Conservation (phyloP, 2,888 invertebrate genomes). For the Ectemnius continuus region DNA sequence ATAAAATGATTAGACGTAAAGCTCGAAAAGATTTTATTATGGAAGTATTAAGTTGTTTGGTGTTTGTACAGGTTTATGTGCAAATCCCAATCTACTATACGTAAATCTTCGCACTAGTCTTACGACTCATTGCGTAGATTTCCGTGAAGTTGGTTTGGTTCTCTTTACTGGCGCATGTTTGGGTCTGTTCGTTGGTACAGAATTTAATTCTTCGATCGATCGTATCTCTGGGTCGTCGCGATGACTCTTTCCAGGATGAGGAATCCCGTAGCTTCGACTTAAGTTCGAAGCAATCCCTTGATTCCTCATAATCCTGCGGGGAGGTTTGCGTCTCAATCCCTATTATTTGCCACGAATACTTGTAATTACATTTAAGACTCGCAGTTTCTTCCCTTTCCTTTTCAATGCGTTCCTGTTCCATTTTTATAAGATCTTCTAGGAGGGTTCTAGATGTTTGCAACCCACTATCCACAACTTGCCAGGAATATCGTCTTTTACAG, state of each 20-base stretch:
- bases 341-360: constrained; percentile 70
- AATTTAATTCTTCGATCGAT: constrained; percentile 18
- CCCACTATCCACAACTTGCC: constrained; percentile 63
- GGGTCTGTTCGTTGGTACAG: constrained; percentile 54
- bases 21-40: not conserved
- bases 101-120: not conserved
- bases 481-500: constrained; percentile 65
- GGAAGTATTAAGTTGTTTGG: not conserved
- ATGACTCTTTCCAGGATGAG: not conserved
- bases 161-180: constrained; percentile 61
- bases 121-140: constrained; percentile 2
- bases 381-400: not conserved
- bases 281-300: constrained; percentile 42
- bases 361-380: constrained; percentile 52
- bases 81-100: not conserved
- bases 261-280: not conserved
- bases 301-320: constrained; percentile 36
- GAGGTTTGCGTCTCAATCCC: constrained; percentile 63
- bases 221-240: not conserved
- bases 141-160: constrained; percentile 49
- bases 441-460: constrained; percentile 62
- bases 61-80: not conserved
- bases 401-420: not conserved
- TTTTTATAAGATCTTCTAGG: constrained; percentile 37
- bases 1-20: not conserved